A percentile compares a stretch with the other conserved stretches of the same genome.
phyloP scores from a whole-genome alignment of 2,113 vertebrate genomes.

The Carlito syrichta region DNA sequence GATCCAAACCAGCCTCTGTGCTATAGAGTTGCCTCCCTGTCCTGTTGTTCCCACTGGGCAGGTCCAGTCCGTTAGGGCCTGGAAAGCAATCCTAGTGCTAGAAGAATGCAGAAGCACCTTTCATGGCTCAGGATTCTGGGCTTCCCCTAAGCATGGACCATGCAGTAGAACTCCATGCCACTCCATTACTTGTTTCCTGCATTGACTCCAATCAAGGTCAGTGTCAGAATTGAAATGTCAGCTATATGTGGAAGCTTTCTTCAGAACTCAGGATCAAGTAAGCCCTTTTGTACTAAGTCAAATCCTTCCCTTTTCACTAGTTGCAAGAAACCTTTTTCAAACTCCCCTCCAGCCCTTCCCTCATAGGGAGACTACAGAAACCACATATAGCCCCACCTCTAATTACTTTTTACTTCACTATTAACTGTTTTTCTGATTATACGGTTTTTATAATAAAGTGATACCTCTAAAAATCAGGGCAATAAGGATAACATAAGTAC shows the following conservation, averaged over 20 bases:
- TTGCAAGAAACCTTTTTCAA: neutral
- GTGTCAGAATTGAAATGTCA: neutral
- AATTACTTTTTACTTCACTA: neutral
- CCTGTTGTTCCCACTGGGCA: neutral
- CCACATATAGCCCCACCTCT: neutral
- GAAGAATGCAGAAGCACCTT: neutral
- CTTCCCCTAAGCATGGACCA: neutral
- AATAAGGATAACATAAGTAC: too few relatives aligned
- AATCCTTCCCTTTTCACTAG: neutral
- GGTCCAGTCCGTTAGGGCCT: neutral
- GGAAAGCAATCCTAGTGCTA: neutral
- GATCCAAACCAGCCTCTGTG: neutral
- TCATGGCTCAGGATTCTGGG: neutral
- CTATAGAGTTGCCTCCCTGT: too few relatives aligned
- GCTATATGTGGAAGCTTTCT: neutral
- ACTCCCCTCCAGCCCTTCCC: neutral
- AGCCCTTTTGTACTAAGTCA: neutral
- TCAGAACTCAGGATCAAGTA: neutral
- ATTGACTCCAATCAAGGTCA: neutral
- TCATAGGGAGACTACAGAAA: neutral
- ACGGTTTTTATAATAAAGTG: neutral
- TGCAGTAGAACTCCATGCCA: fast-evolving
- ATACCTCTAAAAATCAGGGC: neutral
- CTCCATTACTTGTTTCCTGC: neutral
- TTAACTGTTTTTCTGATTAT: neutral